phyloP scores from a whole-genome alignment of 2,797 vertebrate genomes.

The Etheostoma perlongum region DNA sequence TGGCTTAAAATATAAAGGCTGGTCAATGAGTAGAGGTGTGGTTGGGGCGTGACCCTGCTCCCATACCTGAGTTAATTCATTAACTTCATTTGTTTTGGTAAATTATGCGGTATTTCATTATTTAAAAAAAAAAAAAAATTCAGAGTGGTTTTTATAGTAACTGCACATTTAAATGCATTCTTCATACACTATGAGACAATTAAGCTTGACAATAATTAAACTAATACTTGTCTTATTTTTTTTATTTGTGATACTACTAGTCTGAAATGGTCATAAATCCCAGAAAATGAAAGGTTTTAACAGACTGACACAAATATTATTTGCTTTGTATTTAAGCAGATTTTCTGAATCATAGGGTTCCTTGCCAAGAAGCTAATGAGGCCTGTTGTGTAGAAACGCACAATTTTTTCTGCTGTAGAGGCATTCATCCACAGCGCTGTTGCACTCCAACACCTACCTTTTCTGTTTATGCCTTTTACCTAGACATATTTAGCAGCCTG shows the following conservation, averaged over 20 bases:
- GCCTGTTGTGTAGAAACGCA: slow-evolving; percentile 54
- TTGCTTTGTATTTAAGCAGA: slow-evolving; percentile 56
- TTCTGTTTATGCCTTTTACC: slow-evolving; percentile 32
- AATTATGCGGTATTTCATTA: not conserved
- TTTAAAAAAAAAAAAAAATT: no score
- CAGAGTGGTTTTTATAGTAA: not conserved
- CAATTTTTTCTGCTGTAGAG: slow-evolving; percentile 42
- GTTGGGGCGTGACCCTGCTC: no score
- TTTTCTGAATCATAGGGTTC: slow-evolving; percentile 57
- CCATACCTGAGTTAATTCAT: no score
- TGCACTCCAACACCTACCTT: slow-evolving; percentile 48
- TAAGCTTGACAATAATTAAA: not conserved
- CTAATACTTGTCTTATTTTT: not conserved
- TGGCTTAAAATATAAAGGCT: no score
- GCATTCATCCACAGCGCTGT: slow-evolving; percentile 33
- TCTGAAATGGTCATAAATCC: slow-evolving; percentile 10
- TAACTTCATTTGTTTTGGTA: not conserved
- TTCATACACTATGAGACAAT: not conserved
- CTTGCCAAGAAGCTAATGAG: slow-evolving; percentile 64
- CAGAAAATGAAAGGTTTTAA: slow-evolving; percentile 27
- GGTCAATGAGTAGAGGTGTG: no score
- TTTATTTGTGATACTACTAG: not conserved
- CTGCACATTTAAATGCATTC: not conserved
- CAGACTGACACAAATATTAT: slow-evolving; percentile 58
- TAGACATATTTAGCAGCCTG: slow-evolving; percentile 58